Conservation (phyloP, 2,113 vertebrate genomes). For the Gila orcuttii region DNA sequence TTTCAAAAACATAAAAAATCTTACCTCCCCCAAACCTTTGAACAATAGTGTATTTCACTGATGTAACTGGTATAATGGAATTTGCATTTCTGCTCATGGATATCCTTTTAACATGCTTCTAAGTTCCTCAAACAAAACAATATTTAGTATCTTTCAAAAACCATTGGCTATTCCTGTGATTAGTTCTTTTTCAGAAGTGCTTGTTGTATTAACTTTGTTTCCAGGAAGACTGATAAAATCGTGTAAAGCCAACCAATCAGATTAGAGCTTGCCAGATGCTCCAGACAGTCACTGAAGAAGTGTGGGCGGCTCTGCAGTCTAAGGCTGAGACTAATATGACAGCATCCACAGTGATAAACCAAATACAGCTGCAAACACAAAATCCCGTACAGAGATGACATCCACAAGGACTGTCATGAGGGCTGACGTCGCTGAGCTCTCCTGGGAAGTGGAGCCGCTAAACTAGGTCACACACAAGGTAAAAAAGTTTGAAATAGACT, state of each 20-base stretch:
- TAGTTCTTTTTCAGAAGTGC: neutral
- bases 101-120: neutral
- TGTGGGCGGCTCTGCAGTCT: neutral
- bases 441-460: constrained; percentile 33
- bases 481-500: constrained; percentile 34
- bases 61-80: too few species aligned
- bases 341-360: constrained; percentile 23
- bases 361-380: constrained; percentile 28
- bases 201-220: neutral
- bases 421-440: constrained; percentile 39
- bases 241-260: constrained; percentile 4
- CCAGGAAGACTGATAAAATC: constrained; percentile 10
- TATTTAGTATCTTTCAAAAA: neutral
- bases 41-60: too few species aligned
- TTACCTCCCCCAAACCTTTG: too few species aligned
- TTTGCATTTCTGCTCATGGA: too few species aligned
- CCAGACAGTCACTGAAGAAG: neutral
- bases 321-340: constrained; percentile 27
- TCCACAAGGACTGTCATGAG: constrained; percentile 19
- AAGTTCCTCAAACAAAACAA: neutral
- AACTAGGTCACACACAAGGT: constrained; percentile 48
- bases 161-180: neutral
- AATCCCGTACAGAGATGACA: constrained; percentile 37
- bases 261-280: constrained; percentile 21
- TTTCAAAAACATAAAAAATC: too few species aligned